These are phyloP conservation scores for Cololabis saira DNA, from an alignment of 2,113 vertebrate species.

Conservation along the genomic window DNA sequence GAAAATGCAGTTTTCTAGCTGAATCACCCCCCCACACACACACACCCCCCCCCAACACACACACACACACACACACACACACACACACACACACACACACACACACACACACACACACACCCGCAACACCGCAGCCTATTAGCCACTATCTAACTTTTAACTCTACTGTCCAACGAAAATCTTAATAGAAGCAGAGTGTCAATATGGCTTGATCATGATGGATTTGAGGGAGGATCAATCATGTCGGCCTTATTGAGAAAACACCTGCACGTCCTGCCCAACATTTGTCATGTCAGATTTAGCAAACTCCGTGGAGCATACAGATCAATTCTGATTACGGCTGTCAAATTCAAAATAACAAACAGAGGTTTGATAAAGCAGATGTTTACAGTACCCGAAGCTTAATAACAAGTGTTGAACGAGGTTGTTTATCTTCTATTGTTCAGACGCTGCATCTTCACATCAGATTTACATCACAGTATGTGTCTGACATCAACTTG, in stretches of 20 bases:
- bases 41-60: no score
- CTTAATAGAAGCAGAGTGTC: conserved; percentile 70
- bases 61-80: no score
- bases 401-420: conserved; percentile 29
- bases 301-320: conserved; percentile 66
- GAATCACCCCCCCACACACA: background rate
- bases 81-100: no score
- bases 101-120: background rate
- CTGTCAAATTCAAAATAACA: conserved; percentile 63
- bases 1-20: conserved; percentile 24
- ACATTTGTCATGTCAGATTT: conserved; percentile 77
- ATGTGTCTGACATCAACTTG: conserved; percentile 14
- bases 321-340: conserved; percentile 79
- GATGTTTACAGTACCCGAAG: conserved; percentile 47
- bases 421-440: conserved; percentile 37
- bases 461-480: conserved; percentile 41
- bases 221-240: conserved; percentile 72
- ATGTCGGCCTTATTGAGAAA: conserved; percentile 70
- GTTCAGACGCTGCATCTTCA: conserved; percentile 14
- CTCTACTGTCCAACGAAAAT: conserved; percentile 16
- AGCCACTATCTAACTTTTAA: conserved; percentile 49
- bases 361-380: conserved; percentile 59
- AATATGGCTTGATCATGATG: conserved; percentile 76
- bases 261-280: conserved; percentile 71
- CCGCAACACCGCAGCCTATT: conserved; percentile 23